Evolutionary conservation across 2,888 invertebrate species (phyloP).

Genomic region (Polymixis lichenea): DNA sequence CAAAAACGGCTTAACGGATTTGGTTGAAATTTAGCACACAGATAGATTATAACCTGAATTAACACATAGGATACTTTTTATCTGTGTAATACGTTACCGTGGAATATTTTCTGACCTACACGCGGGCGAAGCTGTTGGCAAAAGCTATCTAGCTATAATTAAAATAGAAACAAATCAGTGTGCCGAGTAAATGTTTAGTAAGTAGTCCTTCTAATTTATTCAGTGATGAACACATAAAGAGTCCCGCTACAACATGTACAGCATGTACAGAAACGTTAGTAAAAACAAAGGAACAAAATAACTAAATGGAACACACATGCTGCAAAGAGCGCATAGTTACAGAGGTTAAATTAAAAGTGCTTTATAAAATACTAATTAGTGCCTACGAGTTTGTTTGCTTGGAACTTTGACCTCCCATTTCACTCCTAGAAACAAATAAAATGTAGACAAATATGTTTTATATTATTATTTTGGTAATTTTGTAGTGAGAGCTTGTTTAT

Average conservation of each 20-base stretch:
- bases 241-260: conserved; percentile 3
- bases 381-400: conserved; percentile 33
- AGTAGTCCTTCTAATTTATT: conserved; percentile 17
- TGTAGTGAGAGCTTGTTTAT: not conserved
- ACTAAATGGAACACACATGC: conserved; percentile 41
- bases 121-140: too few species aligned
- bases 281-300: conserved; percentile 38
- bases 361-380: conserved; percentile 40
- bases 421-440: not conserved
- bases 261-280: too few species aligned
- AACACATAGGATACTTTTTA: too few species aligned
- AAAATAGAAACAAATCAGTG: not conserved
- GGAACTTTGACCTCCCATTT: not conserved
- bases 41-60: too few species aligned
- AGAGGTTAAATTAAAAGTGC: conserved; percentile 48
- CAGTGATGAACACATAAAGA: conserved; percentile 7
- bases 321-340: conserved; percentile 32
- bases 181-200: not conserved
- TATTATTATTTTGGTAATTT: not conserved
- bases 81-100: too few species aligned
- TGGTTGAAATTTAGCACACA: too few species aligned
- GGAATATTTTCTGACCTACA: too few species aligned
- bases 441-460: not conserved
- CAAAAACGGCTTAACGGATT: too few species aligned
- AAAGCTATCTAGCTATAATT: not conserved